Conservation (phyloP, 2,113 vertebrate species). For the Callaeas wilsoni region DNA sequence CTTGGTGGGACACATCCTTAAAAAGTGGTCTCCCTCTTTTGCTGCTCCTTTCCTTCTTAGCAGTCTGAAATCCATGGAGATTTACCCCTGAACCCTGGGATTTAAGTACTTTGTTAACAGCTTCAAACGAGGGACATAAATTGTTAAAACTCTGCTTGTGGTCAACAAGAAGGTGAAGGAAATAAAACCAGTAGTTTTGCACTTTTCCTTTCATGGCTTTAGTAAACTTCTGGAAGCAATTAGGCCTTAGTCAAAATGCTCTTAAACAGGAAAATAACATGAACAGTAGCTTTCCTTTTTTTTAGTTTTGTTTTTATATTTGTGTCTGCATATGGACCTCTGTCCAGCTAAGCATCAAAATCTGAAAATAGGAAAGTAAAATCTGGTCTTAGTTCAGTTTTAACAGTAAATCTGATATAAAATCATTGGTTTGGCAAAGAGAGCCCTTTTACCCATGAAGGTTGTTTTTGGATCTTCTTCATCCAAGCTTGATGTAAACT, state of each 20-base stretch:
- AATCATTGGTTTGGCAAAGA: not conserved
- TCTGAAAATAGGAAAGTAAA: not conserved
- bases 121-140: fast-evolving
- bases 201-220: not conserved
- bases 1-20: not conserved
- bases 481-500: not conserved
- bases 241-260: not conserved
- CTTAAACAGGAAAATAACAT: not conserved
- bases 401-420: not conserved
- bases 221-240: not conserved
- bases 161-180: not conserved
- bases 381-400: not conserved
- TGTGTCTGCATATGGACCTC: not conserved
- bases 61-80: not conserved
- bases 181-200: not conserved
- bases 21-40: fast-evolving
- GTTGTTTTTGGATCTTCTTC: not conserved
- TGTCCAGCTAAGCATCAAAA: not conserved
- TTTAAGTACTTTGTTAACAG: not conserved
- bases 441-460: not conserved
- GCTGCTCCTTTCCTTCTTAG: not conserved
- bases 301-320: not conserved
- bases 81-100: not conserved
- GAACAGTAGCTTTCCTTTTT: not conserved
- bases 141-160: not conserved